Percentiles rank a stretch among this genome's conserved stretches.
These are phyloP conservation scores for Tachysurus vachellii DNA, from an alignment of 2,113 vertebrate genomes.

Conservation along the genomic window DNA sequence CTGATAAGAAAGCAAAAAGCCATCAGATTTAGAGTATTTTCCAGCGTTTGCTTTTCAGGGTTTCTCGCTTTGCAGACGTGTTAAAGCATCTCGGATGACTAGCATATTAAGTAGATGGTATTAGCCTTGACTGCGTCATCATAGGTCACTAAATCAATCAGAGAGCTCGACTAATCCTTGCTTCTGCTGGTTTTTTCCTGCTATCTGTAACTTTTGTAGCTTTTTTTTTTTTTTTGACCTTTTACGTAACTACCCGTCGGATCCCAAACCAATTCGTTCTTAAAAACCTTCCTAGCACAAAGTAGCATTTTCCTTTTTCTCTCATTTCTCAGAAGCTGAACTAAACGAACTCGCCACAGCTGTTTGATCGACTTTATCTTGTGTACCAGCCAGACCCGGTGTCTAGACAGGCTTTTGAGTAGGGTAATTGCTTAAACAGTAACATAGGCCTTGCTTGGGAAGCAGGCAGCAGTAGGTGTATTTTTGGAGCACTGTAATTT, in stretches of 20 bases:
- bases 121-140: slow-evolving; percentile 33
- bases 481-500: slow-evolving; percentile 12
- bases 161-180: slow-evolving; percentile 44
- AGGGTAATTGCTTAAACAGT: slow-evolving; percentile 28
- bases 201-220: not conserved
- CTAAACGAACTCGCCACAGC: not conserved
- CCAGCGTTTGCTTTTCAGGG: slow-evolving; percentile 3
- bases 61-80: slow-evolving; percentile 16
- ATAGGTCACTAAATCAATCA: slow-evolving; percentile 41
- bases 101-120: slow-evolving; percentile 37
- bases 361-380: not conserved
- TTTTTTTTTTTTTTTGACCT: slow-evolving; percentile 33
- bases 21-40: slow-evolving; percentile 12
- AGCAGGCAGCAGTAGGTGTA: not conserved
- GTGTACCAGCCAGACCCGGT: slow-evolving; percentile 12
- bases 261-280: slow-evolving; percentile 9
- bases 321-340: not conserved
- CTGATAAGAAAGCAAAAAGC: not conserved
- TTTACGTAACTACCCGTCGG: not conserved
- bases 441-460: not conserved
- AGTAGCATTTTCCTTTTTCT: not conserved
- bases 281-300: not conserved
- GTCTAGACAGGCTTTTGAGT: slow-evolving; percentile 19
- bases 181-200: not conserved
- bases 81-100: slow-evolving; percentile 21